These are phyloP conservation scores for Plutella xylostella DNA, from an alignment of 2,888 invertebrate species.

Conservation along the genomic window DNA sequence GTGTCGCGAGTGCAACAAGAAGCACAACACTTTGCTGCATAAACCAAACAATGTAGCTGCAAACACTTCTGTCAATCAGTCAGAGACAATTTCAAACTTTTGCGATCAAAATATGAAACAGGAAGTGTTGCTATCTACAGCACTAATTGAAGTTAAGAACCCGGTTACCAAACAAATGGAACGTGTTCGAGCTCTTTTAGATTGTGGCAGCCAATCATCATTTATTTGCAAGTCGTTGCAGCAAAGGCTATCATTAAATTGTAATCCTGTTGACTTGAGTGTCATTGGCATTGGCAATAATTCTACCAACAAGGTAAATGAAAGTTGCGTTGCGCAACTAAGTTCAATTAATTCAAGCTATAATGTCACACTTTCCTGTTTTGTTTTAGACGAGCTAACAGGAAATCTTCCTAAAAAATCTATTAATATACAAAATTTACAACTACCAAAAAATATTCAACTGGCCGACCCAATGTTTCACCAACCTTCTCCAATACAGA, in stretches of 20 bases:
- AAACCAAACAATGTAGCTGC: too few relatives aligned
- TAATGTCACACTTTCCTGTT: not conserved
- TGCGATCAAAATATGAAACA: too few relatives aligned
- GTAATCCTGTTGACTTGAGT: not conserved
- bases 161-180: constrained; percentile 11
- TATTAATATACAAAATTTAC: not conserved
- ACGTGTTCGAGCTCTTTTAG: constrained; percentile 12
- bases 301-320: too few relatives aligned
- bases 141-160: constrained; percentile 15
- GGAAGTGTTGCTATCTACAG: constrained; percentile 14
- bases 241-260: not conserved
- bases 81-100: too few relatives aligned
- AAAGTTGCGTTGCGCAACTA: too few relatives aligned
- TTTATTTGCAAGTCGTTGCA: not conserved
- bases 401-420: not conserved
- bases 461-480: constrained; percentile 6
- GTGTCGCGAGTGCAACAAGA: not conserved
- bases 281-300: not conserved
- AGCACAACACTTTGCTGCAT: not conserved
- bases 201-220: constrained; percentile 14
- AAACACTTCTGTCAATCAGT: too few relatives aligned
- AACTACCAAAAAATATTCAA: constrained; percentile 3
- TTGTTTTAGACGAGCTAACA: not conserved
- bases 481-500: constrained; percentile 4
- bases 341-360: not conserved